Base-by-base conservation (phyloP, 2,113 vertebrate genomes). In the Forbesichthys agassizii region DNA sequence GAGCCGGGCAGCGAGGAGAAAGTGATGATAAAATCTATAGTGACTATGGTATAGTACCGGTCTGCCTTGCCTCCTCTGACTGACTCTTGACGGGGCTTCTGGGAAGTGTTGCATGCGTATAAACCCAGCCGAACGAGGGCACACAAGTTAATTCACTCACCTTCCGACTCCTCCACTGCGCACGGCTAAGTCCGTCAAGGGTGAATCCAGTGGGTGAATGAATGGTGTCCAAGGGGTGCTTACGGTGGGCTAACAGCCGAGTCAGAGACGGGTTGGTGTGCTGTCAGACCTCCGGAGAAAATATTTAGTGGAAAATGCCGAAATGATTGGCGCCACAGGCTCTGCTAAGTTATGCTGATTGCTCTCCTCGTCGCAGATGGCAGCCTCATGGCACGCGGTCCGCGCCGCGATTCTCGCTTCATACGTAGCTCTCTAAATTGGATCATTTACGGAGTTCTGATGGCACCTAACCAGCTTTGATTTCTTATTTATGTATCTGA, bases 11-110 rank as follows among this genome's bases (percentile, higher is more conserved):
- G 78, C 0, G 84, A 96, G 87, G 92, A 98, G 88, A 98, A 96
- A 89, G 92, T 95, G 90, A 94, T 97, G 92, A 95, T 96, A 85
- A 99, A 97, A 97, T 96, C 95, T 94, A 91, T 98, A 93, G 92
- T 96, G 88, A 95, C 93, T 91, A 96, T 98, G 96, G 96, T 99
- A 98, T 84, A 77, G 88, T 88, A 84, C 71, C 59, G 83, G 53
- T 33, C n/a, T 84, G n/a, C 77, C 27, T 70, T 42, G 36, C 7
- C 36, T 42, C 7, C 51, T 78, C 10, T 84, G 67, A 64, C 73
- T 77, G 51, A 68, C 61, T 88, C 82, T 80, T 82, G 86, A 73
- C 84, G 33, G 80, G 78, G 78, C 53, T 9, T 7, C 57, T 55
- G 75, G 73, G 71, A 27, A 9, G 63, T 72, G 68, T 73, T 66